Conservation (phyloP, 2,797 vertebrate species). For the Octomys mimax region DNA sequence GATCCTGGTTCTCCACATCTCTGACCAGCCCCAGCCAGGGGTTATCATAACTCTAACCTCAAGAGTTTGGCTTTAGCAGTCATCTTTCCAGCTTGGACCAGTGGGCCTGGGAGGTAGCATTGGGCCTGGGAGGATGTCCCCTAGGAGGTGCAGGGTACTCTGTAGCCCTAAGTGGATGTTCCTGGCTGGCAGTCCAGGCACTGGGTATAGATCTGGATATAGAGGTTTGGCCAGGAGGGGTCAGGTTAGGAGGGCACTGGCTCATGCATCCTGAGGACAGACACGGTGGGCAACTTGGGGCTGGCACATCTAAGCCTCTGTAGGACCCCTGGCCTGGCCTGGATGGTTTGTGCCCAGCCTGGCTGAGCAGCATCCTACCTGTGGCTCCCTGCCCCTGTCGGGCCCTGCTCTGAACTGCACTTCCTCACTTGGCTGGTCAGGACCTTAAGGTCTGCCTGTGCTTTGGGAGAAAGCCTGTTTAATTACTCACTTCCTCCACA, state of each 20-base stretch:
- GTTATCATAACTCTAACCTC: background rate
- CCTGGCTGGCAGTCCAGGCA: background rate
- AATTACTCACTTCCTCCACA: conserved; percentile 84
- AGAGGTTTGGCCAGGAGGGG: background rate
- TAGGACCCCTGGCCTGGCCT: background rate
- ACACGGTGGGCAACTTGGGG: background rate
- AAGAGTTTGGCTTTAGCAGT: background rate
- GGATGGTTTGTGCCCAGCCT: background rate
- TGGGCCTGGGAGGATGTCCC: background rate
- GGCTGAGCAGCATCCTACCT: background rate
- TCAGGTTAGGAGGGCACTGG: background rate
- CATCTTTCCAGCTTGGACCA: background rate
- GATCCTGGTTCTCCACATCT: background rate
- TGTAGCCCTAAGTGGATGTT: background rate
- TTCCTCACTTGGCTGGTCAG: background rate
- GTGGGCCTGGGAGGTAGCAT: conserved; percentile 68
- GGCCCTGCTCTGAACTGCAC: background rate
- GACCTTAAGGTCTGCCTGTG: conserved; percentile 48
- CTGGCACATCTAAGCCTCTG: background rate
- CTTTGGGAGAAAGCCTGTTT: conserved; percentile 76
- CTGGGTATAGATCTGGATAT: background rate
- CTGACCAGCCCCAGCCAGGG: background rate
- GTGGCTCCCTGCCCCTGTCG: background rate
- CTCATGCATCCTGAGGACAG: background rate
- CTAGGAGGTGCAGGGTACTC: background rate